These are phyloP conservation scores for Camelus dromedarius DNA, from an alignment of 2,113 vertebrate species.

Conservation along the genomic window DNA sequence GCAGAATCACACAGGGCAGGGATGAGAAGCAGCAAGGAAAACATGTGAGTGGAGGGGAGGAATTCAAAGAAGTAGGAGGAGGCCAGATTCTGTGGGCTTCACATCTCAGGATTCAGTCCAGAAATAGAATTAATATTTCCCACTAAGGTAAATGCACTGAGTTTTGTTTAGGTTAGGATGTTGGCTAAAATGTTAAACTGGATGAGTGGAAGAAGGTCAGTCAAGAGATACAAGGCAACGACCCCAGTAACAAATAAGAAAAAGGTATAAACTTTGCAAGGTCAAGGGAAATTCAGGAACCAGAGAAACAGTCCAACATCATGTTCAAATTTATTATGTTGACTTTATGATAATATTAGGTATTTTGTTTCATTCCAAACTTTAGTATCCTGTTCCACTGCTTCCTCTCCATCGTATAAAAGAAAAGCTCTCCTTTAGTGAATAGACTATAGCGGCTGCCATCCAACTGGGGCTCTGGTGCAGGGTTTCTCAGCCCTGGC, in stretches of 20 bases:
- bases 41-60: no score
- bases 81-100: neutral
- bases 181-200: neutral
- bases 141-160: neutral
- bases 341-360: neutral
- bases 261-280: neutral
- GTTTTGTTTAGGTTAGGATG: neutral
- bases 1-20: fast-evolving
- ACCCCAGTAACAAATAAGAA: neutral
- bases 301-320: neutral
- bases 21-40: neutral
- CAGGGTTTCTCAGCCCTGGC: neutral
- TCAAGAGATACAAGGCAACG: neutral
- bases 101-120: neutral
- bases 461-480: neutral
- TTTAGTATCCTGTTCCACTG: neutral
- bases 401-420: slow-evolving; percentile 22
- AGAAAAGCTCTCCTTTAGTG: neutral
- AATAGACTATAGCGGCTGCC: neutral
- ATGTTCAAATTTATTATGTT: neutral
- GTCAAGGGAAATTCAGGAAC: neutral
- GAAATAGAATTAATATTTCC: neutral
- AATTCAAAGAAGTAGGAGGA: neutral
- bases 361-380: slow-evolving; percentile 30
- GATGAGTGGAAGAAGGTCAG: neutral